phyloP scores from a whole-genome alignment of 2,797 vertebrate genomes.

The Semotilus atromaculatus region DNA sequence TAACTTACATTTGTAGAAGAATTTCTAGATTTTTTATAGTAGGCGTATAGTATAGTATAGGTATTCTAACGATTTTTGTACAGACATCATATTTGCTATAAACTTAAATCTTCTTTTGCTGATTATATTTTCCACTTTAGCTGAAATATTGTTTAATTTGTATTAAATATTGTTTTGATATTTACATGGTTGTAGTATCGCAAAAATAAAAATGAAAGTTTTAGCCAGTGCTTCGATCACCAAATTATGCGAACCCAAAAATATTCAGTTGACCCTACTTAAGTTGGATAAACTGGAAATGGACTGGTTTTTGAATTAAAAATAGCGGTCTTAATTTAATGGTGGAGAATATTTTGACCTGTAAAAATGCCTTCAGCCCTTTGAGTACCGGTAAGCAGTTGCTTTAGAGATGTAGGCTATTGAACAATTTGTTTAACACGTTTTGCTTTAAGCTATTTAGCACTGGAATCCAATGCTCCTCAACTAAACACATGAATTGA shows the following conservation, averaged over 20 bases:
- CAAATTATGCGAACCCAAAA: neutral
- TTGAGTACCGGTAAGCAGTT: neutral
- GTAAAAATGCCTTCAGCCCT: neutral
- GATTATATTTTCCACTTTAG: too few relatives aligned
- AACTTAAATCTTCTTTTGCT: neutral
- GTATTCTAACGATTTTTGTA: too few relatives aligned
- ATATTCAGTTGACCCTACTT: neutral
- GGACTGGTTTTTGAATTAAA: neutral
- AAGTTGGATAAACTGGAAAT: neutral
- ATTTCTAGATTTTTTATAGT: neutral
- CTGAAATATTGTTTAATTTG: neutral
- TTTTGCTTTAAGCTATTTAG: neutral
- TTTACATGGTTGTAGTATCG: neutral
- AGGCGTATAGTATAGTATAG: too few relatives aligned
- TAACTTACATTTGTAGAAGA: neutral
- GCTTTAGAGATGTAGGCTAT: neutral
- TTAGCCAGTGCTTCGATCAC: neutral
- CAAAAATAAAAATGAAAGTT: neutral
- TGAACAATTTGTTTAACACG: neutral
- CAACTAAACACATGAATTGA: neutral
- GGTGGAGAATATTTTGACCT: neutral
- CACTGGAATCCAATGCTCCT: neutral
- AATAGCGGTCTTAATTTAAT: neutral
- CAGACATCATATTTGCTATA: neutral
- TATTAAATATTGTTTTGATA: neutral